phyloP scores from a whole-genome alignment of 2,113 vertebrate species.

The Lutjanus erythropterus region DNA sequence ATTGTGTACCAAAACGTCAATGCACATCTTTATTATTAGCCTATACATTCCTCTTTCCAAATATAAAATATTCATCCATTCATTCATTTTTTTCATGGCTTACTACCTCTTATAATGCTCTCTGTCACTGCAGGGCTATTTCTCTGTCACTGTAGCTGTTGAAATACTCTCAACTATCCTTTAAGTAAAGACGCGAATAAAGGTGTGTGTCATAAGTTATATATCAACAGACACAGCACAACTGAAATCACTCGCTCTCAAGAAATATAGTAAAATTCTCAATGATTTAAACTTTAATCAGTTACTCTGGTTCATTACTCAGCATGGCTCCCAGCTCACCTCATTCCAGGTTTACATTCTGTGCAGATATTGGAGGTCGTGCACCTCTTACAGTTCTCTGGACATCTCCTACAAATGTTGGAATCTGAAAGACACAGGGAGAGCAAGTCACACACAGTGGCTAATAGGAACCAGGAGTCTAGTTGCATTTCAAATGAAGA shows the following conservation, averaged over 20 bases:
- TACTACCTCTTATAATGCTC: no score
- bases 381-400: slow-evolving; percentile 94
- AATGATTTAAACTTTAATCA: not conserved
- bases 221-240: not conserved
- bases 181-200: no score
- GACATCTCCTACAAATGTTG: slow-evolving; percentile 92
- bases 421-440: slow-evolving; percentile 85
- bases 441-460: slow-evolving; percentile 26
- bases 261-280: not conserved
- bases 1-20: no score
- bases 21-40: no score
- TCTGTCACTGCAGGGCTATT: no score
- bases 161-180: no score
- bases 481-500: slow-evolving; percentile 23
- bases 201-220: no score
- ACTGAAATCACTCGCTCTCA: not conserved
- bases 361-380: slow-evolving; percentile 89
- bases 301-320: not conserved
- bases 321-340: slow-evolving; percentile 82
- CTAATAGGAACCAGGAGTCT: slow-evolving; percentile 44
- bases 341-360: slow-evolving; percentile 94
- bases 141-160: no score
- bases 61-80: no score
- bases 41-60: no score
- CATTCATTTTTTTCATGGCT: no score